Conservation (phyloP, 2,113 vertebrate genomes). For the Trogon melanurus region DNA sequence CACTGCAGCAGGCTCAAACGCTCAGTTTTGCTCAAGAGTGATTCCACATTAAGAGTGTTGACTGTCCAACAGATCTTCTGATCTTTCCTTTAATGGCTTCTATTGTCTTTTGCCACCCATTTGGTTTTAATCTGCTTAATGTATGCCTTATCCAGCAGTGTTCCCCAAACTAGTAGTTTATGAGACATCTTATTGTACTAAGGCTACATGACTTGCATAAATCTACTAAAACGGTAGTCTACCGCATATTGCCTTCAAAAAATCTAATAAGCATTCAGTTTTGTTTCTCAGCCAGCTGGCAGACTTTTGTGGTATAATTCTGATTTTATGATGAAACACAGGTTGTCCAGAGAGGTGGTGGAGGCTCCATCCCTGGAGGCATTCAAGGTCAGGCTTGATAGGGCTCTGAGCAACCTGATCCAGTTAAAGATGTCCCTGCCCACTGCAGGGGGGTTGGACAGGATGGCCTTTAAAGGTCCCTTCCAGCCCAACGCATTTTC, state of each 20-base stretch:
- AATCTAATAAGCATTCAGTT: not conserved
- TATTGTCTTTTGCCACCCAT: conserved; percentile 48
- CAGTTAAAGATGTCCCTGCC: no score
- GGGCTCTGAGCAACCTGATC: no score
- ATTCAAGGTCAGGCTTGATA: no score
- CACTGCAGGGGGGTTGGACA: no score
- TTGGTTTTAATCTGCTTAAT: conserved; percentile 62
- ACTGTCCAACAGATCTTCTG: conserved; percentile 47
- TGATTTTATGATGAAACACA: not conserved
- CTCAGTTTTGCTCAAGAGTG: conserved; percentile 18
- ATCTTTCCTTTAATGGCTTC: conserved; percentile 21
- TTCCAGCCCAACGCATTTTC: no score
- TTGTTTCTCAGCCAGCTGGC: not conserved
- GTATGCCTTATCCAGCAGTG: conserved; percentile 35
- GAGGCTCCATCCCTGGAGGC: no score
- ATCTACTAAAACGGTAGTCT: conserved; percentile 25
- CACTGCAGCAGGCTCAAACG: not conserved
- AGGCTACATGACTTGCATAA: conserved; percentile 59
- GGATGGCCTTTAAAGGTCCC: no score
- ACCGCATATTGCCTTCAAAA: not conserved
- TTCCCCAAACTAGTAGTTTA: conserved; percentile 36
- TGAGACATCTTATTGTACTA: conserved; percentile 9
- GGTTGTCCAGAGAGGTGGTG: no score
- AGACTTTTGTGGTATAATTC: not conserved
- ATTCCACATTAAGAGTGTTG: conserved; percentile 23